Conservation (phyloP, 2,888 invertebrate genomes). For the Hydropsyche betteni region DNA sequence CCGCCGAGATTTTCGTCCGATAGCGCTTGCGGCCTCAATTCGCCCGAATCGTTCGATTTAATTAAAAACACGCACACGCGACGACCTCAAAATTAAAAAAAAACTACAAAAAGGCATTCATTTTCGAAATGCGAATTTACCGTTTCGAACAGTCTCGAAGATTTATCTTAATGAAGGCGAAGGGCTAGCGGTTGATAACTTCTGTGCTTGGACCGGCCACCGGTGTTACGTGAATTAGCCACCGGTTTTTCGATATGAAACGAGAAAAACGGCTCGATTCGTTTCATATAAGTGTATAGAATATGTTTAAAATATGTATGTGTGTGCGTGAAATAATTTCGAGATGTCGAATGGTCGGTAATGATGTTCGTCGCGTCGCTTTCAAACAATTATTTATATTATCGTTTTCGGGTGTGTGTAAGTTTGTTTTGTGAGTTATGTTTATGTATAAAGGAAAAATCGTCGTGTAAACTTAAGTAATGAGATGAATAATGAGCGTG, state of each 20-base stretch:
- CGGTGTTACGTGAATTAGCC: constrained; percentile 45
- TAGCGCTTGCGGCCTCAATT: too few species aligned
- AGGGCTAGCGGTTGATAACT: constrained; percentile 25
- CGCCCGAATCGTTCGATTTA: too few species aligned
- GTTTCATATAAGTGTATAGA: too few species aligned
- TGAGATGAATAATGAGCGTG: background rate
- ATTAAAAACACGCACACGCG: background rate
- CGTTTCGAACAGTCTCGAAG: background rate
- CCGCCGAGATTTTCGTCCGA: too few species aligned
- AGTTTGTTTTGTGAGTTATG: too few species aligned
- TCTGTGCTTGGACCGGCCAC: constrained; percentile 31
- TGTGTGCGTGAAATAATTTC: constrained; percentile 33
- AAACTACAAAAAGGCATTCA: too few species aligned
- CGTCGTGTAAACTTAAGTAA: too few species aligned
- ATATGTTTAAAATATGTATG: too few species aligned
- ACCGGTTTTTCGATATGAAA: constrained; percentile 37
- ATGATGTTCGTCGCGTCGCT: constrained; percentile 21
- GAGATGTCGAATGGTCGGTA: constrained; percentile 34
- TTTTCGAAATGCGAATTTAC: background rate
- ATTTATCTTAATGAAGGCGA: constrained; percentile 27
- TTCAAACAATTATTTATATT: constrained; percentile 4
- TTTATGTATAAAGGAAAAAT: too few species aligned
- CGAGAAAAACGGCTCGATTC: too few species aligned
- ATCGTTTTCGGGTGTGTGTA: background rate
- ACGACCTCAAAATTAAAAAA: background rate